A percentile compares a stretch with the other conserved stretches of the same genome.
These are phyloP conservation scores for Pachypanchax playfairii DNA, from an alignment of 2,113 vertebrate genomes.

Conservation along the genomic window DNA sequence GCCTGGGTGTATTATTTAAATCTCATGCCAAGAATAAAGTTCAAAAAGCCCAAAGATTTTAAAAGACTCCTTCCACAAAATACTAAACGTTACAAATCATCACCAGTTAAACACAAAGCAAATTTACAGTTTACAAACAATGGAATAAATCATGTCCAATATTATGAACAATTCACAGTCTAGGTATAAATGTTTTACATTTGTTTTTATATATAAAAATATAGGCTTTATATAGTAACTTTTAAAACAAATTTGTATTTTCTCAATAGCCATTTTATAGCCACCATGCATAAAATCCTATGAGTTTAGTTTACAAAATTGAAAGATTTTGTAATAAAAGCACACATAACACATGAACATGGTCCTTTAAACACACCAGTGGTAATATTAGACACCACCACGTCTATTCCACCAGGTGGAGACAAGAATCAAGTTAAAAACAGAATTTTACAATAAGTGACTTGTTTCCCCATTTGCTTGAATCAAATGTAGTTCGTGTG, in stretches of 20 bases:
- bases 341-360: no score
- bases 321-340: no score
- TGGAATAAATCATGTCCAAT: no score
- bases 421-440: slow-evolving; percentile 53
- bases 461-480: background rate
- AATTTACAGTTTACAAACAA: background rate
- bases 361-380: no score
- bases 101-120: background rate
- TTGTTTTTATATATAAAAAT: no score
- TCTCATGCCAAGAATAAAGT: background rate
- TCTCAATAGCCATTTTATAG: no score
- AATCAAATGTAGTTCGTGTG: background rate
- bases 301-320: no score
- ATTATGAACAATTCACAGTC: no score
- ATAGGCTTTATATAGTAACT: no score
- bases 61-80: background rate
- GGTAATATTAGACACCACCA: background rate
- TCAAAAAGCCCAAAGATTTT: slow-evolving; percentile 13
- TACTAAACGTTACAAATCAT: background rate
- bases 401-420: slow-evolving; percentile 77
- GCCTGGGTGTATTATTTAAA: background rate
- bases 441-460: background rate
- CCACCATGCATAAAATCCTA: no score
- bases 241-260: no score
- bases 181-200: no score